Percentiles rank a stretch among this genome's conserved stretches.
These are phyloP conservation scores for Butastur rufipennis DNA, from an alignment of 2,113 vertebrate species.

Conservation along the genomic window DNA sequence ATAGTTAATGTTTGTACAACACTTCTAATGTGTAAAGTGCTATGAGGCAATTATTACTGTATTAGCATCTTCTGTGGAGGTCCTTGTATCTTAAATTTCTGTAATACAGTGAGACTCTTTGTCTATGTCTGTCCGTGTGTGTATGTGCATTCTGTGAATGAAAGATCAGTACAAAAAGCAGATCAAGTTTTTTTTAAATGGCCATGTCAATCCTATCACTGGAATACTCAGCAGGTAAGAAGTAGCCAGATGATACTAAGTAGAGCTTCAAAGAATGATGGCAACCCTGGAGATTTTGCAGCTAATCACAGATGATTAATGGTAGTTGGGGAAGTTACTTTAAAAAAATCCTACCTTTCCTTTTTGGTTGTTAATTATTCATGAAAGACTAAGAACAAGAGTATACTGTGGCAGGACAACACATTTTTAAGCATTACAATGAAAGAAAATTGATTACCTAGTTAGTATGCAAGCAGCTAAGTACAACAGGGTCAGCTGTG, in stretches of 20 bases:
- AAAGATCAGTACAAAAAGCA: background rate
- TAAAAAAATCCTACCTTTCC: background rate
- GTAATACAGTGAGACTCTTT: background rate
- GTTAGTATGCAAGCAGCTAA: constrained; percentile 44
- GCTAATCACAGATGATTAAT: constrained; percentile 55
- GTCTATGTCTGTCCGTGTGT: rapidly evolving
- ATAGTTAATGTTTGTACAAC: background rate
- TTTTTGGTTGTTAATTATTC: constrained; percentile 57
- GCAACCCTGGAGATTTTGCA: constrained; percentile 9
- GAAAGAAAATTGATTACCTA: constrained; percentile 48
- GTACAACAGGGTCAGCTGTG: constrained; percentile 1
- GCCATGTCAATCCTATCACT: background rate
- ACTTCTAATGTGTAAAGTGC: background rate
- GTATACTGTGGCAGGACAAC: background rate
- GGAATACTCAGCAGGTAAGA: background rate
- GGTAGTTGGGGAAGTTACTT: background rate
- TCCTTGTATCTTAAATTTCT: background rate
- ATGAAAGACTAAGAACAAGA: constrained; percentile 41
- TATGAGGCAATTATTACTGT: background rate
- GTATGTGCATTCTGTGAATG: background rate
- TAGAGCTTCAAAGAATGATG: background rate
- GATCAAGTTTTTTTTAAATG: background rate
- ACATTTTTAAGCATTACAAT: constrained; percentile 28
- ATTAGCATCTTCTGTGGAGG: background rate
- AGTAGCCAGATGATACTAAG: background rate